Conservation (phyloP, 1,140 invertebrate genomes). For the Leptopilina boulardi region DNA sequence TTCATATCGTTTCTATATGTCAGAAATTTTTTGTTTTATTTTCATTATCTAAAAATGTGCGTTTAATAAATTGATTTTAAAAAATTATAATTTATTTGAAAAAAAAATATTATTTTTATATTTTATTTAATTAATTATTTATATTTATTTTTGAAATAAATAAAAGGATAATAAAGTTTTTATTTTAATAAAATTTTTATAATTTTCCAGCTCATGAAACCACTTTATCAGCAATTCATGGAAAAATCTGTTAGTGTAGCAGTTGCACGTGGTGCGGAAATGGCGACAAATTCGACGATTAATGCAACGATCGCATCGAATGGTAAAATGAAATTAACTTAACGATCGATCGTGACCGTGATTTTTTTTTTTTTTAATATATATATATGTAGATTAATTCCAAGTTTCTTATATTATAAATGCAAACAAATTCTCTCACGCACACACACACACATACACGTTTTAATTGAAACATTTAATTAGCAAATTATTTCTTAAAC, state of each 20-base stretch:
- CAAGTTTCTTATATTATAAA: not conserved
- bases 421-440: not conserved
- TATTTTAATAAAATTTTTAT: too few species aligned
- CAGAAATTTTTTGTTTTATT: too few species aligned
- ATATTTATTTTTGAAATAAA: too few species aligned
- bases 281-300: slow-evolving; percentile 77
- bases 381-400: slow-evolving; percentile 19
- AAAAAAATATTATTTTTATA: too few species aligned
- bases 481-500: slow-evolving; percentile 1
- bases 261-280: slow-evolving; percentile 83
- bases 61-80: too few species aligned
- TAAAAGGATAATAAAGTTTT: too few species aligned
- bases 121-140: too few species aligned
- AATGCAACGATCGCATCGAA: slow-evolving; percentile 72
- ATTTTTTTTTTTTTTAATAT: not conserved
- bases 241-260: slow-evolving; percentile 88
- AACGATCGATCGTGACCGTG: slow-evolving; percentile 64
- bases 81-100: too few species aligned
- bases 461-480: not conserved
- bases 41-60: too few species aligned
- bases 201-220: slow-evolving; percentile 87
- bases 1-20: too few species aligned
- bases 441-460: not conserved
- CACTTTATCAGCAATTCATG: slow-evolving; percentile 85
- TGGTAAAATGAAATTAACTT: slow-evolving; percentile 80